Evolutionary conservation across 2,797 vertebrate species (phyloP).

Genomic region (Phataginus tricuspis): DNA sequence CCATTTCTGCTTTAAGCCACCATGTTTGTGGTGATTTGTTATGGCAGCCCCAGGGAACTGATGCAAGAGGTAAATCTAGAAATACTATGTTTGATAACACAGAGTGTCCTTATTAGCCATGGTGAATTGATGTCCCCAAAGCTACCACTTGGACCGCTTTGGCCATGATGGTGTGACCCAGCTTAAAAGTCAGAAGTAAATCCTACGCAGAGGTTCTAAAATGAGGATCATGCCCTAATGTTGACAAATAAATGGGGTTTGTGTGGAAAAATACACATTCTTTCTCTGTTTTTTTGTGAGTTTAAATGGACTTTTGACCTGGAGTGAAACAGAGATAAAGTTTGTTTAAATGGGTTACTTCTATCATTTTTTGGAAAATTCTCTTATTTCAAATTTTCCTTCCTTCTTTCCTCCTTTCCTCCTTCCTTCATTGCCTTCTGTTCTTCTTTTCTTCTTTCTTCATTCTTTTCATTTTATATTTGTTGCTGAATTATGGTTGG

Average conservation of each 20-base stretch:
- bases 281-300: background rate
- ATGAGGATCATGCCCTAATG: background rate
- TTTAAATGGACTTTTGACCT: background rate
- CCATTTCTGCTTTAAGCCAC: background rate
- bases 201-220: background rate
- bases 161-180: background rate
- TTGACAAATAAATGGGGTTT: background rate
- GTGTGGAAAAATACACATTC: background rate
- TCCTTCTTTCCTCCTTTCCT: background rate
- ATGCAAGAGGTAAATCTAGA: background rate
- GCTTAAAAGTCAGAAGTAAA: background rate
- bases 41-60: background rate
- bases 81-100: no score
- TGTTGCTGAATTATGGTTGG: no score
- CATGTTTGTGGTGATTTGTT: background rate
- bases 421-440: background rate
- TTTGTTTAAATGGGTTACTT: background rate
- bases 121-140: background rate
- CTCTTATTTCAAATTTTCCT: background rate
- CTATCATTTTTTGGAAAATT: background rate
- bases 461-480: background rate
- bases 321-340: background rate
- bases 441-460: background rate
- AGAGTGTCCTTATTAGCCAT: background rate
- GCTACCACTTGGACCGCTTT: background rate